Percentiles rank a stretch among this genome's conserved stretches.
Evolutionary conservation across 2,113 vertebrate species (phyloP).

Genomic region (Xiphorhynchus elegans): DNA sequence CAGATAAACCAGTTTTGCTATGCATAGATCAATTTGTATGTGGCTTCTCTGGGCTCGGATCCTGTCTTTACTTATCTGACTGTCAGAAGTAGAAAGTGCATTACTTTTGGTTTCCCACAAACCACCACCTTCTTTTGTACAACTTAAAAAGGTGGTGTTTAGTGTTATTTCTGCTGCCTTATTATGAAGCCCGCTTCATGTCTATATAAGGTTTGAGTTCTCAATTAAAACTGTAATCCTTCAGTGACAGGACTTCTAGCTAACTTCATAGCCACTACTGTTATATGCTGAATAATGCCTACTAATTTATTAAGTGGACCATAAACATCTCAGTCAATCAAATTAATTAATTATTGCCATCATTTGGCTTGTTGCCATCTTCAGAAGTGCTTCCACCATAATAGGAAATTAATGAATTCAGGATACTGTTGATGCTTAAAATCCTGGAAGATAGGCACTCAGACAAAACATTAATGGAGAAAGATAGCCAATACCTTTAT

Average conservation of each 20-base stretch:
- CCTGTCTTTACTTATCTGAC: not conserved
- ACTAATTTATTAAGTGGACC: not conserved
- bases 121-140: not conserved
- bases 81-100: not conserved
- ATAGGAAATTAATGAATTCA: not conserved
- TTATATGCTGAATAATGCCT: not conserved
- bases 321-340: not conserved
- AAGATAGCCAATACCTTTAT: too few relatives aligned
- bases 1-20: conserved; percentile 13
- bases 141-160: not conserved
- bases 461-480: too few relatives aligned
- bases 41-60: not conserved
- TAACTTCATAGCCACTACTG: not conserved
- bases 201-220: not conserved
- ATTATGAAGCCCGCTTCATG: not conserved
- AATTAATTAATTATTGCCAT: not conserved
- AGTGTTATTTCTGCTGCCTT: not conserved
- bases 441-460: too few relatives aligned
- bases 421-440: too few relatives aligned
- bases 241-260: not conserved
- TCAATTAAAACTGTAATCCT: not conserved
- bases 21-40: not conserved
- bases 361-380: not conserved
- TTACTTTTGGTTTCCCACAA: not conserved
- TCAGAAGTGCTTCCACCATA: not conserved